A percentile compares a stretch with the other conserved stretches of the same genome.
phyloP scores from a whole-genome alignment of 2,113 vertebrate genomes.

The Caloenas nicobarica region DNA sequence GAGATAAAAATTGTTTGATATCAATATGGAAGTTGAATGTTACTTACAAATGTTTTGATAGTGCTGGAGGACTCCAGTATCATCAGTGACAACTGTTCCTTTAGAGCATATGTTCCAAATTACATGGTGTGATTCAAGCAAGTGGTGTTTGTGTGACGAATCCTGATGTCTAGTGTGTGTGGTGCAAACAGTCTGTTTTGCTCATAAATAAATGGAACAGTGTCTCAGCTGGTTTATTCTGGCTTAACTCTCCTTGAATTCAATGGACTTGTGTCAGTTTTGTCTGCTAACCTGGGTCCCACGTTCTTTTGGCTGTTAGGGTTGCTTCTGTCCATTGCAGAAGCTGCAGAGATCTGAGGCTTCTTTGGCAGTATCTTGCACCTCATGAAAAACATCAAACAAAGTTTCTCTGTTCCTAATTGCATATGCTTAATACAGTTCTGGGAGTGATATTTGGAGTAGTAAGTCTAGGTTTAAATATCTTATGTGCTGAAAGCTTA shows the following conservation, averaged over 20 bases:
- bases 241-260: background rate
- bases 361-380: background rate
- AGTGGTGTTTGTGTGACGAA: background rate
- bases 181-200: background rate
- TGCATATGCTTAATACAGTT: background rate
- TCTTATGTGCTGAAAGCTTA: background rate
- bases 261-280: background rate
- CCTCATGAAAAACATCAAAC: background rate
- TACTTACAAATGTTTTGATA: background rate
- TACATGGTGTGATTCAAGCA: background rate
- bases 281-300: background rate
- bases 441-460: background rate
- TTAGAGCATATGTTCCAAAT: background rate
- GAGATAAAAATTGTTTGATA: background rate
- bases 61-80: background rate
- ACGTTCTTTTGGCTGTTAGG: background rate
- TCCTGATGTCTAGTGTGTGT: background rate
- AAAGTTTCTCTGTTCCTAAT: background rate
- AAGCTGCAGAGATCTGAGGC: background rate
- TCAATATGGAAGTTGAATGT: background rate
- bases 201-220: background rate
- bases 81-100: background rate
- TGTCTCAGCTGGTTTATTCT: background rate
- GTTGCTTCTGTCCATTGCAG: background rate
- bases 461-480: background rate